Evolutionary conservation across 2,888 invertebrate genomes (phyloP).

Genomic region (Trisateles emortualis): DNA sequence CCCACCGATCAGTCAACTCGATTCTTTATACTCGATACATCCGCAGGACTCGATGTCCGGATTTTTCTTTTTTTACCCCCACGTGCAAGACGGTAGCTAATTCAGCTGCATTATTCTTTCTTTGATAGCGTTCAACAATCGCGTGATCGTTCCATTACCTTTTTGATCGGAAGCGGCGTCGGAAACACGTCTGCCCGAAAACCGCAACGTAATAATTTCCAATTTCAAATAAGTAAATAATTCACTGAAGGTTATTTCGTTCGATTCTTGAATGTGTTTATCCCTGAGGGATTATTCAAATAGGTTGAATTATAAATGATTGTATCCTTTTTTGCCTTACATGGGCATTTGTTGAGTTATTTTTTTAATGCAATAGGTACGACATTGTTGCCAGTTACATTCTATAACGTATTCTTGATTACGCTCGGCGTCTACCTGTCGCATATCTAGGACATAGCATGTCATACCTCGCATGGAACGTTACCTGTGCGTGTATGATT

Average conservation of each 20-base stretch:
- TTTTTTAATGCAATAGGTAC: constrained; percentile 54
- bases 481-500: constrained; percentile 70
- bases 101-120: constrained; percentile 51
- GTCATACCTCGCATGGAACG: constrained; percentile 78
- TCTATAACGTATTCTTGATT: constrained; percentile 64
- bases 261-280: constrained; percentile 59
- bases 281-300: constrained; percentile 62
- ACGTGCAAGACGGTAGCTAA: constrained; percentile 53
- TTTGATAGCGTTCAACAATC: constrained; percentile 61
- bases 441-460: constrained; percentile 83
- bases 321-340: constrained; percentile 56
- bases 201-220: constrained; percentile 83
- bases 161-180: constrained; percentile 76
- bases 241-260: constrained; percentile 70
- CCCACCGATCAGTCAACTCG: constrained; percentile 65
- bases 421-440: constrained; percentile 72
- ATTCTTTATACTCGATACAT: constrained; percentile 63
- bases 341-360: constrained; percentile 45
- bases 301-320: constrained; percentile 55
- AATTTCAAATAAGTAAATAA: constrained; percentile 81
- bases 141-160: constrained; percentile 76
- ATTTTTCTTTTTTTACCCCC: constrained; percentile 53
- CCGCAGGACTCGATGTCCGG: constrained; percentile 63
- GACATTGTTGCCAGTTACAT: constrained; percentile 62
- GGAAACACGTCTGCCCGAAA: constrained; percentile 83